Evolutionary conservation across 2,888 invertebrate genomes (phyloP).

Genomic region (Phorcus lineatus): DNA sequence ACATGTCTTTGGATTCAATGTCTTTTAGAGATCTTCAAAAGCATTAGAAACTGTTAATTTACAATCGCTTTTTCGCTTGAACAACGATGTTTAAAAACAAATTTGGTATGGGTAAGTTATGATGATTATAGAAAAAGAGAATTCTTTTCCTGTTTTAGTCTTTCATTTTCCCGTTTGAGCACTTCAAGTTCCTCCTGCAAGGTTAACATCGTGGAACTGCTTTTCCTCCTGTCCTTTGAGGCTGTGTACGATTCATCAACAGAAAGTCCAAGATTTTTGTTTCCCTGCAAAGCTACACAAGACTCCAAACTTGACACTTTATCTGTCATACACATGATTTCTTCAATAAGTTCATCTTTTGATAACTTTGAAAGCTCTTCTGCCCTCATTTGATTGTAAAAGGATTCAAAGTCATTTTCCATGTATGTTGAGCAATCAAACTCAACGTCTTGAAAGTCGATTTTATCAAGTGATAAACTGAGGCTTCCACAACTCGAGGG

Average conservation of each 20-base stretch:
- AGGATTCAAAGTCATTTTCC: slow-evolving; percentile 42
- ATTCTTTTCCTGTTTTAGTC: slow-evolving; percentile 44
- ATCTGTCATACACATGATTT: slow-evolving; percentile 36
- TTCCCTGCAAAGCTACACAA: no score
- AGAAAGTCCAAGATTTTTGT: no score
- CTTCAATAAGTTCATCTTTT: slow-evolving; percentile 36
- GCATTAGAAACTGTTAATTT: no score
- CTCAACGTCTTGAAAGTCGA: neutral
- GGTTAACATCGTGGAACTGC: neutral
- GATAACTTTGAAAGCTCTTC: slow-evolving; percentile 39
- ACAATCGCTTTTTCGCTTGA: no score
- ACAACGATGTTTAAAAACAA: no score
- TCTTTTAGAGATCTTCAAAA: neutral
- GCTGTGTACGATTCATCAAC: no score
- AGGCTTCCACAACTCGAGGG: neutral
- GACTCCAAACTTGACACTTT: slow-evolving; percentile 15
- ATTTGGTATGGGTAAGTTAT: neutral
- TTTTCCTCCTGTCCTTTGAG: no score
- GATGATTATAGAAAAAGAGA: neutral
- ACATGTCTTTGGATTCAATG: slow-evolving; percentile 23
- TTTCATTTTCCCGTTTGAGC: slow-evolving; percentile 38
- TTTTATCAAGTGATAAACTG: neutral
- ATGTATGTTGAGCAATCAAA: slow-evolving; percentile 36
- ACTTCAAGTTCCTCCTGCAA: slow-evolving; percentile 27
- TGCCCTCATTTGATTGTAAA: slow-evolving; percentile 29